A percentile compares a stretch with the other conserved stretches of the same genome.
Conservation (phyloP, 2,797 vertebrate genomes). For the Streptopelia turtur region DNA sequence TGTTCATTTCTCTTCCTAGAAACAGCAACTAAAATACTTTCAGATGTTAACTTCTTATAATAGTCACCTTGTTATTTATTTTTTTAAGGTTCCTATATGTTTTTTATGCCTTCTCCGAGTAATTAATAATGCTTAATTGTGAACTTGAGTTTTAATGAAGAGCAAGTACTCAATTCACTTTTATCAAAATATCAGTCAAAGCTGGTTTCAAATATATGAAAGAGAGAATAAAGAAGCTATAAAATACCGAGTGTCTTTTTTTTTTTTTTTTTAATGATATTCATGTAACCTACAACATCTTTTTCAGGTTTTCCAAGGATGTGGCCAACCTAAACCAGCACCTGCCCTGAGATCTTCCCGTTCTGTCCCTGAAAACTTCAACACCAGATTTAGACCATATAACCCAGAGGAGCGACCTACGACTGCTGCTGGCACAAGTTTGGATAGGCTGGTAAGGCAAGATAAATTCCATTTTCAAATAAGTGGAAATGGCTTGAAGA, state of each 20-base stretch:
- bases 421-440: slow-evolving; percentile 90
- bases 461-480: not conserved
- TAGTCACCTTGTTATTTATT: not conserved
- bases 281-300: not conserved
- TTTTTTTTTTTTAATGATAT: not conserved
- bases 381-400: slow-evolving; percentile 89
- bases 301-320: slow-evolving; percentile 94
- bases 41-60: not conserved
- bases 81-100: not conserved
- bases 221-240: not conserved
- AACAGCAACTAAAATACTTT: not conserved
- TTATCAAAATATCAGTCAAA: not conserved
- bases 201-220: not conserved
- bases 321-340: slow-evolving; percentile 93
- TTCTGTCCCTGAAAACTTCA: slow-evolving; percentile 89
- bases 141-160: not conserved
- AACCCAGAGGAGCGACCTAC: slow-evolving; percentile 93
- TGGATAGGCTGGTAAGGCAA: slow-evolving; percentile 94
- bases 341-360: slow-evolving; percentile 89
- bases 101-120: not conserved
- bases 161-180: not conserved
- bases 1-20: not conserved
- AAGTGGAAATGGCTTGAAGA: not conserved
- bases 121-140: slow-evolving; percentile 13
- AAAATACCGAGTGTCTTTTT: not conserved